Percentiles rank a stretch among this genome's conserved stretches.
Conservation (phyloP, 1,140 invertebrate genomes). For the Plodia interpunctella region DNA sequence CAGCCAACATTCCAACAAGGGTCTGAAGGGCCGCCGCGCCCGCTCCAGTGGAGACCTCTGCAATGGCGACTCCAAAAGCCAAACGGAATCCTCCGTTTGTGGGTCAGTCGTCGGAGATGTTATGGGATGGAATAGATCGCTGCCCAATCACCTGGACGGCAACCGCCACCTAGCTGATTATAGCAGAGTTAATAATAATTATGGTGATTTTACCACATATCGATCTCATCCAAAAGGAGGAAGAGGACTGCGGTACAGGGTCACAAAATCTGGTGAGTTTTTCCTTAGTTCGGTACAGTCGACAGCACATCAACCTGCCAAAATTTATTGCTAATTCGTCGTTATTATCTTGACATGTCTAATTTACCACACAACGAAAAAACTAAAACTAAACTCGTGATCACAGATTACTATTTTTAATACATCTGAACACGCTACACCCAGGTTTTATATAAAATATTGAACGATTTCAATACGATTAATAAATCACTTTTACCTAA, state of each 20-base stretch:
- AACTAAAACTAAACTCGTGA: too few relatives aligned
- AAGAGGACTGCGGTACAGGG: slow-evolving; percentile 65
- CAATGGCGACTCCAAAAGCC: slow-evolving; percentile 85
- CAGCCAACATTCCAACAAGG: slow-evolving; percentile 83
- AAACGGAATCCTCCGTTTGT: slow-evolving; percentile 80
- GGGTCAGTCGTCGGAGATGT: slow-evolving; percentile 69
- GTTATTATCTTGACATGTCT: too few relatives aligned
- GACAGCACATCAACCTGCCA: too few relatives aligned
- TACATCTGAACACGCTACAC: too few relatives aligned
- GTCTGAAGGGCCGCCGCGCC: slow-evolving; percentile 81
- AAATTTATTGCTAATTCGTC: too few relatives aligned
- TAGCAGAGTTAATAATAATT: slow-evolving; percentile 80
- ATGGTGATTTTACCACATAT: slow-evolving; percentile 77
- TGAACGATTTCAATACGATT: too few relatives aligned
- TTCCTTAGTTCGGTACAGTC: too few relatives aligned
- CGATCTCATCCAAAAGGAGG: slow-evolving; percentile 78
- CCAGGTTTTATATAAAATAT: too few relatives aligned
- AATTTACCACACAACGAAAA: too few relatives aligned
- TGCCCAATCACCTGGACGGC: slow-evolving; percentile 85
- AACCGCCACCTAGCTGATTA: slow-evolving; percentile 78
- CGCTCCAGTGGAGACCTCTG: slow-evolving; percentile 83
- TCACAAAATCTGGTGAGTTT: slow-evolving; percentile 75
- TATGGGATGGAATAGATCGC: slow-evolving; percentile 76
- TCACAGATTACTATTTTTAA: too few relatives aligned
- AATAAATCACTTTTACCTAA: too few relatives aligned